These are phyloP conservation scores for Coleophora deauratella DNA, from an alignment of 2,888 invertebrate species.

Conservation along the genomic window DNA sequence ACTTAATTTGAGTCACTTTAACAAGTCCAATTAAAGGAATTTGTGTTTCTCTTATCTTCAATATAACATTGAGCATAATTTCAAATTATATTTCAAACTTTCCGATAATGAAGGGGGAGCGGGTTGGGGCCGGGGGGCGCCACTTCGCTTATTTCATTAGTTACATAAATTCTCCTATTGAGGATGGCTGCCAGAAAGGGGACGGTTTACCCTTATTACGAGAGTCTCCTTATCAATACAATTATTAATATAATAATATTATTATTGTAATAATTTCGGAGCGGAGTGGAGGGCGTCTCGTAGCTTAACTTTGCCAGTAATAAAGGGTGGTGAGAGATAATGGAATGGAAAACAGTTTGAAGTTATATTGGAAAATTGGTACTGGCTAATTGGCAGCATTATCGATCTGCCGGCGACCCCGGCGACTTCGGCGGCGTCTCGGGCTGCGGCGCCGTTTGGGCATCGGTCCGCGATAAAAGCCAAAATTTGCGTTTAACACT, in stretches of 20 bases:
- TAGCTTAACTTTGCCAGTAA: conserved; percentile 70
- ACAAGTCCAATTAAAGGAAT: conserved; percentile 76
- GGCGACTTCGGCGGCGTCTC: conserved; percentile 34
- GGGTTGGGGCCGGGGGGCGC: conserved; percentile 48
- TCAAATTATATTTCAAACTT: conserved; percentile 76
- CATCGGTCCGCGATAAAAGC: conserved; percentile 22
- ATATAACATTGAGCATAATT: conserved; percentile 75
- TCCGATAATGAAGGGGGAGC: conserved; percentile 73
- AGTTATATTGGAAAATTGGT: conserved; percentile 74
- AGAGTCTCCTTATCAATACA: conserved; percentile 75
- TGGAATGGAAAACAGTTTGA: conserved; percentile 75
- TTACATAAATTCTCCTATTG: conserved; percentile 75
- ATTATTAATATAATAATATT: conserved; percentile 75
- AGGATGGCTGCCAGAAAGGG: conserved; percentile 73
- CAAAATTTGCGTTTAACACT: conserved; percentile 16
- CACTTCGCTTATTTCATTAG: conserved; percentile 75
- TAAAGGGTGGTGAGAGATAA: conserved; percentile 73
- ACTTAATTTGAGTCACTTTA: conserved; percentile 75
- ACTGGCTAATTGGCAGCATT: conserved; percentile 69
- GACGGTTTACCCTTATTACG: conserved; percentile 75
- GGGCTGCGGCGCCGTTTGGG: conserved; percentile 22
- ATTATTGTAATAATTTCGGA: conserved; percentile 73
- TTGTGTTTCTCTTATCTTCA: conserved; percentile 75
- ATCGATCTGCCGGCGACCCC: conserved; percentile 60
- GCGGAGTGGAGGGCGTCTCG: conserved; percentile 56